Evolutionary conservation across 2,797 vertebrate genomes (phyloP).

Genomic region (Trachurus trachurus): DNA sequence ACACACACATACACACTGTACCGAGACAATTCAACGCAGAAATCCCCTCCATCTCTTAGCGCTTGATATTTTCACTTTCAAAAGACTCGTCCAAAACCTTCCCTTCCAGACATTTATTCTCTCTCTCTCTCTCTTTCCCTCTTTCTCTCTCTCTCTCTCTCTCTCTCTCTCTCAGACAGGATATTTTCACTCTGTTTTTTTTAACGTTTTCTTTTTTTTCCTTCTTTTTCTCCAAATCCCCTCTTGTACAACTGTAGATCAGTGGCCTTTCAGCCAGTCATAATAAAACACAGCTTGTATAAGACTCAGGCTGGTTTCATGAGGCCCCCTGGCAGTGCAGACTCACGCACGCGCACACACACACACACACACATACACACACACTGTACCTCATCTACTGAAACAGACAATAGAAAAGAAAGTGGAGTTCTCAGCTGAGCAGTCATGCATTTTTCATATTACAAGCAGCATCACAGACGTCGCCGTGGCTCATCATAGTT

Average conservation of each 20-base stretch:
- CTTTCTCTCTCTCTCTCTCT: conserved; percentile 39
- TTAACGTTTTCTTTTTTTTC: neutral
- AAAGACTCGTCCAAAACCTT: conserved; percentile 48
- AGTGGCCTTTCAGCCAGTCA: conserved; percentile 74
- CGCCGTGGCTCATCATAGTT: conserved; percentile 32
- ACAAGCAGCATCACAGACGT: conserved; percentile 9
- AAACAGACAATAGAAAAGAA: conserved; percentile 28
- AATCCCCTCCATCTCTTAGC: conserved; percentile 64
- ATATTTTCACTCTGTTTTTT: conserved; percentile 3
- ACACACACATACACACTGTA: conserved; percentile 3
- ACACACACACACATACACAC: conserved; percentile 26
- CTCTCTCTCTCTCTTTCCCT: conserved; percentile 38
- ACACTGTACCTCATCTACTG: conserved; percentile 24
- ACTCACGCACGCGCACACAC: conserved; percentile 6
- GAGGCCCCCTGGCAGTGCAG: conserved; percentile 57
- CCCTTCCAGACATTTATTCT: conserved; percentile 63
- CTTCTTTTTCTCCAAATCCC: conserved; percentile 43
- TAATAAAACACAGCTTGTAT: conserved; percentile 77
- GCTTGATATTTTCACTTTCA: conserved; percentile 74
- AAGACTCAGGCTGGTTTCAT: conserved; percentile 69
- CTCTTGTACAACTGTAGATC: conserved; percentile 70
- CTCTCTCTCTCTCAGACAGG: conserved; percentile 45
- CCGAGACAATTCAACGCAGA: conserved; percentile 57
- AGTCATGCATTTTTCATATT: conserved; percentile 46
- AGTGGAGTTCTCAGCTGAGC: conserved; percentile 31